Conservation (phyloP, 2,888 invertebrate species). For the Gonocerus acuteangulatus region DNA sequence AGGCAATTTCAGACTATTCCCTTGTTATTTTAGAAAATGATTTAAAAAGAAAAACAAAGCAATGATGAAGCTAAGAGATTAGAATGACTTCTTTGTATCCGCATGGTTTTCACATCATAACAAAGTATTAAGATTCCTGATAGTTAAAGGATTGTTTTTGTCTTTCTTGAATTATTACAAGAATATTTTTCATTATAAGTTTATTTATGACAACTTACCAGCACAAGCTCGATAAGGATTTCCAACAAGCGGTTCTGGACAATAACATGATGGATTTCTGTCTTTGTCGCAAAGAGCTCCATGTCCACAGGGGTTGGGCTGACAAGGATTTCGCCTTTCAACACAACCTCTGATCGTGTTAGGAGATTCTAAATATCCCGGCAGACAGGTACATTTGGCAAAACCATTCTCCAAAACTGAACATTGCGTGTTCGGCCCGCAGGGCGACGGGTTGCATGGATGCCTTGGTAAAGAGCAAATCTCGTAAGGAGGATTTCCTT, state of each 20-base stretch:
- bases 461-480: conserved; percentile 64
- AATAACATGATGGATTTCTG: conserved; percentile 72
- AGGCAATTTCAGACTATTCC: too few relatives aligned
- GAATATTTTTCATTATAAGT: too few relatives aligned
- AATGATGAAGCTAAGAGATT: too few relatives aligned
- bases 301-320: conserved; percentile 71
- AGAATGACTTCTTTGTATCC: too few relatives aligned
- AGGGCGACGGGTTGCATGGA: conserved; percentile 77
- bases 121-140: too few relatives aligned
- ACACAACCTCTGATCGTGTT: conserved; percentile 81
- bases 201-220: conserved; percentile 43
- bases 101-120: too few relatives aligned
- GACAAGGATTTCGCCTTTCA: conserved; percentile 69
- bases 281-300: conserved; percentile 74
- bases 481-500: conserved; percentile 70
- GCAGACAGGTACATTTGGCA: conserved; percentile 77
- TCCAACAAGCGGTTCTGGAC: conserved; percentile 71
- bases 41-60: too few relatives aligned
- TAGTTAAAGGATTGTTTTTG: too few relatives aligned
- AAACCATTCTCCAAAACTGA: conserved; percentile 67
- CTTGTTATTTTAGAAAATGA: too few relatives aligned
- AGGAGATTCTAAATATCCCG: conserved; percentile 75
- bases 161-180: too few relatives aligned
- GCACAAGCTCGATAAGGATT: conserved; percentile 73
- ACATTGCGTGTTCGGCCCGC: conserved; percentile 83